Evolutionary conservation across 2,888 invertebrate species (phyloP), one percentile per base, ranked within the genome.

Genomic region (Spisula subtruncata): DNA sequence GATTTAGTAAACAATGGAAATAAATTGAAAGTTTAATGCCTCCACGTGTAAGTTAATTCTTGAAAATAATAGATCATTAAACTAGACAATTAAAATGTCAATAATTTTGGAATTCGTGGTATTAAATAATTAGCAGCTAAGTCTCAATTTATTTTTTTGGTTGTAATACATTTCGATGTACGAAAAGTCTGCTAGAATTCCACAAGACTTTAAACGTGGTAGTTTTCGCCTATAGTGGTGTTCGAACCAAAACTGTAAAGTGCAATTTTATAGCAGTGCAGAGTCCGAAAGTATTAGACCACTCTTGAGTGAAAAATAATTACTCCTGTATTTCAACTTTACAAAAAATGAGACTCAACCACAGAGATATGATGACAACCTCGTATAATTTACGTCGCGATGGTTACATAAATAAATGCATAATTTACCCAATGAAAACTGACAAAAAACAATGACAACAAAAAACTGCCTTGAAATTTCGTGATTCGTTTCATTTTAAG

Each of bases 391-490:
- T 25, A 66, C n/a, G 60, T 66, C 60, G 60, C 25, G 10, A 25
- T 25, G 60, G 25, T 14, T n/a, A 60, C 25, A 25, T 25, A 66
- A 25, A 66, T 10, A 25, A n/a, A 66, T 66, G 25, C 60, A 25
- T 66, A 25, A 66, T 25, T n/a, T 66, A 25, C 25, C 60, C 12
- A 75, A 75, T 75, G 75, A 75, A 75, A 75, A 41, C 41, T 41
- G 8, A 41, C 41, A 41, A 41, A n/a, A 41, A 41, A 75, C 75
- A 75, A 32, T 16, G 32, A 32, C 14, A 16, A 75, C 18, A 75
- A 75, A n/a, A 75, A 75, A 32, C 32, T 75, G 18, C 29, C 41
- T 32, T 18, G 29, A 60, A 41, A 60, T 60, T 35, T 75, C 75
- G 75, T 75, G 75, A 8, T 71, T 75, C 29, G 18, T 32, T 75